Percentiles rank a stretch among this genome's conserved stretches.
Conservation (phyloP, 1,140 invertebrate species). For the Leptoteleia sp. region DNA sequence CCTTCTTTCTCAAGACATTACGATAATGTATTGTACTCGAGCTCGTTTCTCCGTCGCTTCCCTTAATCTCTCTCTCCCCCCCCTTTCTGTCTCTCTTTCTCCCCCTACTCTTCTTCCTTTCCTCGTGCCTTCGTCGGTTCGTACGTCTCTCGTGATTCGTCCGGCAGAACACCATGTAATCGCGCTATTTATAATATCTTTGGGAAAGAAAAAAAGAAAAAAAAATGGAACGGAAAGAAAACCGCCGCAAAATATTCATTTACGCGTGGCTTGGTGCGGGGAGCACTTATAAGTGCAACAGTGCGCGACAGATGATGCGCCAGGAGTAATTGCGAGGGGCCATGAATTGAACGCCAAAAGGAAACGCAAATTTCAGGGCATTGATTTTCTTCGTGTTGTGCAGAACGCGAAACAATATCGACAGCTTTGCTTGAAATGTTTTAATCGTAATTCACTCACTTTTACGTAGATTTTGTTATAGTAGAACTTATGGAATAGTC, state of each 20-base stretch:
- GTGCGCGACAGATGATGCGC: slow-evolving; percentile 26
- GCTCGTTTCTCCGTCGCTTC: slow-evolving; percentile 35
- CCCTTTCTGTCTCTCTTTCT: too few species aligned
- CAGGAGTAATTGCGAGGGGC: slow-evolving; percentile 35
- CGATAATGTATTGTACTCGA: slow-evolving; percentile 68
- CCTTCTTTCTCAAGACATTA: slow-evolving; percentile 64
- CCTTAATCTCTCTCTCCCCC: slow-evolving; percentile 3
- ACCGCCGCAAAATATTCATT: slow-evolving; percentile 51
- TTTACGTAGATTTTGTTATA: too few species aligned
- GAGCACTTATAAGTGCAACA: slow-evolving; percentile 17
- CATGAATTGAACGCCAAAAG: too few species aligned
- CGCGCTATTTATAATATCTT: slow-evolving; percentile 63
- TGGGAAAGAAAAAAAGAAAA: too few species aligned
- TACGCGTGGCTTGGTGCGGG: slow-evolving; percentile 32
- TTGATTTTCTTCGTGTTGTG: slow-evolving; percentile 24
- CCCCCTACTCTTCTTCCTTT: not conserved
- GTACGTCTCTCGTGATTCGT: slow-evolving; percentile 47
- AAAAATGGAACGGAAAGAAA: too few species aligned
- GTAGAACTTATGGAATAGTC: too few species aligned
- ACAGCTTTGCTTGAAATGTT: too few species aligned
- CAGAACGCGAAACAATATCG: too few species aligned
- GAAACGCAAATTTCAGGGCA: too few species aligned
- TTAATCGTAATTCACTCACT: too few species aligned
- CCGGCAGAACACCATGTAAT: slow-evolving; percentile 45
- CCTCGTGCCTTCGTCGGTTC: not conserved